Evolutionary conservation across 2,888 invertebrate species (phyloP).

Genomic region (Callyntrura guangdongensis): DNA sequence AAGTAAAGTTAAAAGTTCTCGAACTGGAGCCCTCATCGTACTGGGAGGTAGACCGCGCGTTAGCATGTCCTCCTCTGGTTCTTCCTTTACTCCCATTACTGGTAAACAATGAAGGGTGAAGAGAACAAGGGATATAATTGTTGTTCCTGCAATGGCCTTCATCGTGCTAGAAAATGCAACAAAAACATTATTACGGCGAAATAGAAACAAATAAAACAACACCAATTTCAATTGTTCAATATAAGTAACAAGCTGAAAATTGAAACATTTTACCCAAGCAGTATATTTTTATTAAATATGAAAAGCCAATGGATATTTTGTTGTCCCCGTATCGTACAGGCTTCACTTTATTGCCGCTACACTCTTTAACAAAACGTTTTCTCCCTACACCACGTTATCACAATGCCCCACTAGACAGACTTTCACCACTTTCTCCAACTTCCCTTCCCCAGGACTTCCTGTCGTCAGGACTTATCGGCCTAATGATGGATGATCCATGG

Average conservation of each 20-base stretch:
- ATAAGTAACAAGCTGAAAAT: no score
- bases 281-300: no score
- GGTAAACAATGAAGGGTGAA: background rate
- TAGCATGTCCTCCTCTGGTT: constrained; percentile 36
- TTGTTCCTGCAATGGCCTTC: constrained; percentile 12
- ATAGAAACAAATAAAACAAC: no score
- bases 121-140: background rate
- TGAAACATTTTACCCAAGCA: no score
- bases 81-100: constrained; percentile 47
- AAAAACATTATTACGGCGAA: background rate
- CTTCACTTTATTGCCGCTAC: no score
- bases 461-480: background rate
- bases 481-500: constrained; percentile 1
- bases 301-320: no score
- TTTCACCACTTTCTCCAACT: background rate
- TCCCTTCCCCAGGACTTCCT: background rate
- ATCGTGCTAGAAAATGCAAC: constrained; percentile 49
- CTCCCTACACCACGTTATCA: background rate
- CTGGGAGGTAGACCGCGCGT: background rate
- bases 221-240: no score
- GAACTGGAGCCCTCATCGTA: background rate
- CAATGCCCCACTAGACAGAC: constrained; percentile 3
- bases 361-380: no score
- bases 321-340: no score
- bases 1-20: constrained; percentile 30